Percentiles rank a stretch among this genome's conserved stretches.
phyloP scores from a whole-genome alignment of 2,888 invertebrate species.

The Caenorhabditis angaria region DNA sequence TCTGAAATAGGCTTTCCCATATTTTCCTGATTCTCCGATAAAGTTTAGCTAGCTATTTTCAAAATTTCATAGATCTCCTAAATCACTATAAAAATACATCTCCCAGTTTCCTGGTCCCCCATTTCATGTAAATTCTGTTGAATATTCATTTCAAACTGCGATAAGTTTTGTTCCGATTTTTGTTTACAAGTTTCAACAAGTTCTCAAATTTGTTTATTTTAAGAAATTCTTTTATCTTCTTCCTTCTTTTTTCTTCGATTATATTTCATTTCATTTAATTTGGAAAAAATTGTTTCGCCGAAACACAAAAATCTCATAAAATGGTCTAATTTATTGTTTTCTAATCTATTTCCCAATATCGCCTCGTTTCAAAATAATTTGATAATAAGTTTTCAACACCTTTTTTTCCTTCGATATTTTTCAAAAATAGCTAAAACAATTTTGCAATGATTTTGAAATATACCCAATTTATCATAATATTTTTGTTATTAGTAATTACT shows the following conservation, averaged over 20 bases:
- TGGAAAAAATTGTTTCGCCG: background rate
- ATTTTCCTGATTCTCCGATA: too few species aligned
- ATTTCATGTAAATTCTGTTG: background rate
- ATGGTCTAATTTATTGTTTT: constrained; percentile 5
- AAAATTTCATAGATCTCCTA: too few species aligned
- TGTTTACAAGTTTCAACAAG: background rate
- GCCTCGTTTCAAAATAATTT: background rate
- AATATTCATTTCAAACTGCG: background rate
- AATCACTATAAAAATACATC: too few species aligned
- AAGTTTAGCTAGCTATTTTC: too few species aligned
- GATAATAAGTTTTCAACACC: background rate
- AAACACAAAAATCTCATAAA: constrained; percentile 9
- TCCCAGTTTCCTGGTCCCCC: too few species aligned
- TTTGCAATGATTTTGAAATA: background rate
- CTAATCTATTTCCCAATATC: background rate
- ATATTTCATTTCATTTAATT: background rate
- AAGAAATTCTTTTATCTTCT: too few species aligned
- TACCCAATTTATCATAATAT: background rate
- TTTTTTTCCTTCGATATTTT: too few species aligned
- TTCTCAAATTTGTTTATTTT: background rate
- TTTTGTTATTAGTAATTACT: too few species aligned
- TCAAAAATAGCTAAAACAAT: background rate
- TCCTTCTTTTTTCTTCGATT: too few species aligned
- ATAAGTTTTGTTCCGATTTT: background rate
- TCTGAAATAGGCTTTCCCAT: too few species aligned